Base-by-base conservation (phyloP, 2,797 vertebrate genomes). In the Dromococcyx pavoninus region DNA sequence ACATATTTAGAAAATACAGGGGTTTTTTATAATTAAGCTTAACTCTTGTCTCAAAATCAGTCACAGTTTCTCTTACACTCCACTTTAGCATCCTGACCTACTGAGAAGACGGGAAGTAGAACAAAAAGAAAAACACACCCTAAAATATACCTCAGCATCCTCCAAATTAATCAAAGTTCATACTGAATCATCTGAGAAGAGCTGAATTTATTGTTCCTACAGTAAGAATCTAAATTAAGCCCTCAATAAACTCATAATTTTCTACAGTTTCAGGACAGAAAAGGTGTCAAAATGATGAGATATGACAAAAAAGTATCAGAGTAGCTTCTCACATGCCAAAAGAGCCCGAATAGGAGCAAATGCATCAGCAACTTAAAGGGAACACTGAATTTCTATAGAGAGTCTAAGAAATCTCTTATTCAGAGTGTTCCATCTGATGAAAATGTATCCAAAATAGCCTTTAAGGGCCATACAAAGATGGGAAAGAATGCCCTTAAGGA, bases 41-140 rank as follows among this genome's bases (percentile, higher is more conserved):
- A 86, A 94, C 69, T 77, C 62, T 65, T 77, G 41, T 67, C 75
- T 76, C 72, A 74, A 79, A 93, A 91, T 69, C 46, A 86, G 64
- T 41, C 53, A 30, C n/a, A 82, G 51, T 25, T 87, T 70, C 77
- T 75, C 66, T 66, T 62, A 56, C 17, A 30, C 33, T 70, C 53
- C 17, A 17, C 12, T 87, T 39, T 37, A n/a, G 35, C 35, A 77
- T 70, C 17, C 21, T 57, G 64, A 67, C 33, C 19, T 46, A 44
- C 23, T 35, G n/a, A n/a, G n/a, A n/a, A n/a, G n/a, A 90, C 11
- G 39, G 51, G 25, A 93, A 82, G 39, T 23, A 12, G 15, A 79
- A 66, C 10, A 89, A 54, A 73, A 57, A 17, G 7, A 10, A 35
- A 61, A 48, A 50, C 19, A 0, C n/a, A 39, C 1, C 32, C 23